These are phyloP conservation scores for Apolygus lucorum DNA, from an alignment of 1,140 invertebrate species.

Conservation along the genomic window DNA sequence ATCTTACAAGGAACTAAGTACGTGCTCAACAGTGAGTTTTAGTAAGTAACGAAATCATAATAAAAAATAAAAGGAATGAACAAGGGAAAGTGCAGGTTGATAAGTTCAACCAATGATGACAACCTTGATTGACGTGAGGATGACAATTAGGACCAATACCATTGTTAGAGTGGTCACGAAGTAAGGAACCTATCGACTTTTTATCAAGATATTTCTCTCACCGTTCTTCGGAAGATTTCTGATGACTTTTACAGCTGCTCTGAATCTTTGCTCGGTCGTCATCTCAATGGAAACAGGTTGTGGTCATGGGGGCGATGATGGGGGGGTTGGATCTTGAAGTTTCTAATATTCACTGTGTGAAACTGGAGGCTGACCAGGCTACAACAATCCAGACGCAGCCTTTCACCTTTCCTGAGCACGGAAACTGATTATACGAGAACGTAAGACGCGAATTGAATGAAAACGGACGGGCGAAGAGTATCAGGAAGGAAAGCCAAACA, in stretches of 20 bases:
- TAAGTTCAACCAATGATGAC: too few species aligned
- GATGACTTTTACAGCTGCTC: conserved; percentile 80
- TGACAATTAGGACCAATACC: too few species aligned
- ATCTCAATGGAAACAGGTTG: conserved; percentile 40
- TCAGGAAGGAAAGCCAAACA: background rate
- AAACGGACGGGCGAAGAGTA: background rate
- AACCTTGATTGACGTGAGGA: too few species aligned
- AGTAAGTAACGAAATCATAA: too few species aligned
- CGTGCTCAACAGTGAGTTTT: too few species aligned
- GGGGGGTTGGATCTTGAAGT: background rate
- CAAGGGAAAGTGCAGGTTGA: too few species aligned
- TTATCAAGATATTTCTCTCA: too few species aligned
- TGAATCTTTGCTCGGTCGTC: conserved; percentile 72
- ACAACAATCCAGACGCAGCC: background rate
- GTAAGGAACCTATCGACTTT: too few species aligned
- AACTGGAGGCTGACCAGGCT: background rate
- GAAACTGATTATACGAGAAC: background rate
- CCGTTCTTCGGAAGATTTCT: conserved; percentile 79
- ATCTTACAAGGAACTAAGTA: too few species aligned
- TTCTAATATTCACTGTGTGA: background rate
- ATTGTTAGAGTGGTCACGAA: too few species aligned
- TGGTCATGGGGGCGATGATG: too few species aligned
- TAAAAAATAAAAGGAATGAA: too few species aligned
- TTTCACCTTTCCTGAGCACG: background rate
- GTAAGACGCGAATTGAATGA: background rate